Conservation (phyloP, 2,113 vertebrate species). For the Pseudois nayaur region DNA sequence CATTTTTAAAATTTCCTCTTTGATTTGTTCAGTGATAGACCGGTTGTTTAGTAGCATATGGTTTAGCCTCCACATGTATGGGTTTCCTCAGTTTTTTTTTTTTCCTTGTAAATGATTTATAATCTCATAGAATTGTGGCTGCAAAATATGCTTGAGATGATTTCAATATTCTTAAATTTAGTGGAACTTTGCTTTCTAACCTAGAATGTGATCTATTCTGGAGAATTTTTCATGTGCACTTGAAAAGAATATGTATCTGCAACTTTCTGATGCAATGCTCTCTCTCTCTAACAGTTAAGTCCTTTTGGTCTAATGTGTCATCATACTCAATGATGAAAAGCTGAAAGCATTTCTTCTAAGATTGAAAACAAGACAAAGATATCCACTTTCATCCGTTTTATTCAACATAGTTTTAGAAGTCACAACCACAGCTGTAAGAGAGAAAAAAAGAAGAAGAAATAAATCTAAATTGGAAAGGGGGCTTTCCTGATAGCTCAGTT, state of each 20-base stretch:
- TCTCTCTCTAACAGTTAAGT: not conserved
- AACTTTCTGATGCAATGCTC: not conserved
- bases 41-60: not conserved
- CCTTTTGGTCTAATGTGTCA: not conserved
- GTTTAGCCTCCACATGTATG: not conserved
- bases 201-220: not conserved
- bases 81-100: not conserved
- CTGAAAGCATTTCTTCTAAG: not conserved
- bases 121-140: not conserved
- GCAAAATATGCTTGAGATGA: not conserved
- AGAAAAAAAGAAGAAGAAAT: not conserved
- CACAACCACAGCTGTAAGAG: not conserved
- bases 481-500: not conserved
- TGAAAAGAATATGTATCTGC: not conserved
- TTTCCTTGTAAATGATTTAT: not conserved
- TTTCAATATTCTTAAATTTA: not conserved
- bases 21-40: not conserved
- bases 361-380: not conserved
- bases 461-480: not conserved
- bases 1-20: not conserved
- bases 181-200: not conserved
- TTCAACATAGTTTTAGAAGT: not conserved
- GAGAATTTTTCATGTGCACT: not conserved
- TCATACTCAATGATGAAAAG: not conserved
- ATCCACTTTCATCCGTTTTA: not conserved